phyloP scores from a whole-genome alignment of 1,140 invertebrate species.

The Aphis gossypii region DNA sequence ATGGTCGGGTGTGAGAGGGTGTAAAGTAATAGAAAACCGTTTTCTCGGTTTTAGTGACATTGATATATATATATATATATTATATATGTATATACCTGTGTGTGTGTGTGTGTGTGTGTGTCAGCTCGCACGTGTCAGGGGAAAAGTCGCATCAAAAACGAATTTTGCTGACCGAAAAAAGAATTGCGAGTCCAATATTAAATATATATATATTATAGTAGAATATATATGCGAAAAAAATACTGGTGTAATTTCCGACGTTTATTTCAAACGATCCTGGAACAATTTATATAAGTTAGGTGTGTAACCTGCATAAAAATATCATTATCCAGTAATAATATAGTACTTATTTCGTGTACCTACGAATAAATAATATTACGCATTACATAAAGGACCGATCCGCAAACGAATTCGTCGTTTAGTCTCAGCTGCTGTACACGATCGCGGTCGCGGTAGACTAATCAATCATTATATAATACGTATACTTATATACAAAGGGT shows the following conservation, averaged over 20 bases:
- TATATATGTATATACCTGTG: not conserved
- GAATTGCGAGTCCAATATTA: not conserved
- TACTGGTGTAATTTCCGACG: not conserved
- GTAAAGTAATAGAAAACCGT: not conserved
- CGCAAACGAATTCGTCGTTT: not conserved
- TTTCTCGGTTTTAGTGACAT: not conserved
- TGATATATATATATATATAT: not conserved
- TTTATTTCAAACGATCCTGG: not conserved
- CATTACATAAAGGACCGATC: not conserved
- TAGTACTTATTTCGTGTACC: not conserved
- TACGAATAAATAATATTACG: not conserved
- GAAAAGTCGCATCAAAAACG: conserved; percentile 10
- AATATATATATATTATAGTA: not conserved
- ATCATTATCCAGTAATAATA: not conserved
- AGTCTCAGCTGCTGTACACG: not conserved
- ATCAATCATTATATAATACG: not conserved
- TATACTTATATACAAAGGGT: not conserved
- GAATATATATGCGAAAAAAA: not conserved
- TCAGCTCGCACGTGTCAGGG: not conserved
- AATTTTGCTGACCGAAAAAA: not conserved
- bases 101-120: not conserved
- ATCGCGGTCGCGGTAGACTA: not conserved
- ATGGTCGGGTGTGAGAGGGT: not conserved
- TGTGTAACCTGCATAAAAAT: not conserved
- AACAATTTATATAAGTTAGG: not conserved